Conservation (phyloP, 1,140 invertebrate genomes). For the Heliconius nattereri region DNA sequence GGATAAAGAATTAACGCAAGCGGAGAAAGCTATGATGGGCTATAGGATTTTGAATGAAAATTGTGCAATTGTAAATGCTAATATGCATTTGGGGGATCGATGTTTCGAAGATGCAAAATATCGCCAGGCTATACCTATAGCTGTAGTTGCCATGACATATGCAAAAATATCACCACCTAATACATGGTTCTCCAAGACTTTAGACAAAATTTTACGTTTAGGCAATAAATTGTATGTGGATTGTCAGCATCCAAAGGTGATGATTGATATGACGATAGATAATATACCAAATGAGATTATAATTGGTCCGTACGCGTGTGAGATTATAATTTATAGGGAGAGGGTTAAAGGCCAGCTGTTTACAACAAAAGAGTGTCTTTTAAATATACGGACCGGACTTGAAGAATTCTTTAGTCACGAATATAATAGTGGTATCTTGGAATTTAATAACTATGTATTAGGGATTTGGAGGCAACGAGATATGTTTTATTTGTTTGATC, state of each 20-base stretch:
- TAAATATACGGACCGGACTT: slow-evolving; percentile 69
- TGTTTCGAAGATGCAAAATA: slow-evolving; percentile 81
- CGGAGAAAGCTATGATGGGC: slow-evolving; percentile 75
- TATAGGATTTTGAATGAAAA: slow-evolving; percentile 79
- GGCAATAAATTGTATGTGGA: slow-evolving; percentile 79
- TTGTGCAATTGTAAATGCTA: slow-evolving; percentile 80
- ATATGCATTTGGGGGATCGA: slow-evolving; percentile 80
- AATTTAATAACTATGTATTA: slow-evolving; percentile 75
- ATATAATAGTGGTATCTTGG: slow-evolving; percentile 77
- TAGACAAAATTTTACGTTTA: slow-evolving; percentile 81
- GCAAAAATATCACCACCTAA: slow-evolving; percentile 81
- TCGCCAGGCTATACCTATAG: slow-evolving; percentile 78
- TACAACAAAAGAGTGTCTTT: slow-evolving; percentile 74
- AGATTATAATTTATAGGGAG: slow-evolving; percentile 81
- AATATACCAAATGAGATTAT: slow-evolving; percentile 81
- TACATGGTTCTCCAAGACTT: slow-evolving; percentile 80
- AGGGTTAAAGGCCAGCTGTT: slow-evolving; percentile 76
- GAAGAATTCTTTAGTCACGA: slow-evolving; percentile 75
- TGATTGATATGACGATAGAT: slow-evolving; percentile 76
- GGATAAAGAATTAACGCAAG: slow-evolving; percentile 68
- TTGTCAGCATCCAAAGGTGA: slow-evolving; percentile 67
- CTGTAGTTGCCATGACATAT: slow-evolving; percentile 79
- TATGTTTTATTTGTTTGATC: slow-evolving; percentile 82
- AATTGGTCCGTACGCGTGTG: slow-evolving; percentile 80
- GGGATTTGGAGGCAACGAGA: slow-evolving; percentile 81